Percentiles rank a stretch among this genome's conserved stretches.
Evolutionary conservation across 2,113 vertebrate species (phyloP).

Genomic region (Dromaius novaehollandiae): DNA sequence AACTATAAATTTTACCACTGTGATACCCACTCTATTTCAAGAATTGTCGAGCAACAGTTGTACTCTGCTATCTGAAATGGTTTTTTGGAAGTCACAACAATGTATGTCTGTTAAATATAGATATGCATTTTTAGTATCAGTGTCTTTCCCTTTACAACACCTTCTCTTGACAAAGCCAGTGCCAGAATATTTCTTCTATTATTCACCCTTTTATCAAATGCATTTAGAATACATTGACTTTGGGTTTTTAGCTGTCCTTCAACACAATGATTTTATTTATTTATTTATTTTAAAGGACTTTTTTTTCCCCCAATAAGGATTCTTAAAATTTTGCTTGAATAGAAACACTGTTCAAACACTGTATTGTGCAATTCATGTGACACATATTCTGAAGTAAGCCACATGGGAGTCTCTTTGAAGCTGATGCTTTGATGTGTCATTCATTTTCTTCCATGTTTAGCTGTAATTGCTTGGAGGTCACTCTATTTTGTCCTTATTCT

Average conservation of each 20-base stretch:
- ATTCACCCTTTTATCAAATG: neutral
- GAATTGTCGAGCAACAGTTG: neutral
- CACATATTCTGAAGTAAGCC: neutral
- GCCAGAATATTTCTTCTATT: neutral
- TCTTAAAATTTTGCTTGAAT: neutral
- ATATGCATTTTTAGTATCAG: neutral
- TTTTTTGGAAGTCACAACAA: neutral
- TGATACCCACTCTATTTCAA: neutral
- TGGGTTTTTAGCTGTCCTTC: conserved; percentile 2
- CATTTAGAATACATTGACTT: neutral
- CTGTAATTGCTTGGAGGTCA: neutral
- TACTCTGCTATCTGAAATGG: fast-evolving
- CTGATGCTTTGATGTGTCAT: conserved; percentile 36
- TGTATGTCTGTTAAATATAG: neutral
- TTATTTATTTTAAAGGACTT: neutral
- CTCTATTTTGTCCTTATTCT: conserved; percentile 10
- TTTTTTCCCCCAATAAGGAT: neutral
- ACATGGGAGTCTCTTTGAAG: conserved; percentile 39
- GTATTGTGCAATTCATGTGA: neutral
- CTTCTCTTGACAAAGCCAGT: neutral
- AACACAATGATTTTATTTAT: neutral
- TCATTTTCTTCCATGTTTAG: conserved; percentile 22
- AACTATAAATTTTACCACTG: neutral
- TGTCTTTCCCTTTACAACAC: neutral
- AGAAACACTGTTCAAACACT: neutral